These are phyloP conservation scores for Daktulosphaira vitifoliae DNA, from an alignment of 1,140 invertebrate species.

Conservation along the genomic window DNA sequence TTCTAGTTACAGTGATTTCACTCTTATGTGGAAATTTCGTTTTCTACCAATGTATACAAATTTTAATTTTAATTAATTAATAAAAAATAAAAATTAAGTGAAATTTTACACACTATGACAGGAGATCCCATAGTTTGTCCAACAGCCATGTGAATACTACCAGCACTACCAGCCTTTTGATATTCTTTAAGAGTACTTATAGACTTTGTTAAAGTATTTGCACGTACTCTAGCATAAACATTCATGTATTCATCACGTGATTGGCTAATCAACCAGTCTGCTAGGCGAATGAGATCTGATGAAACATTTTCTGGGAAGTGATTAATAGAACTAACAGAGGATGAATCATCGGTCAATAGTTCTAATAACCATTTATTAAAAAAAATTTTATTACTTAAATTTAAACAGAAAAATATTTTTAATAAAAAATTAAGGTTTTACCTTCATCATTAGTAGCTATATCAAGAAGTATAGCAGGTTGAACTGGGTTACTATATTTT, in stretches of 20 bases:
- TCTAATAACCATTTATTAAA: constrained; percentile 37
- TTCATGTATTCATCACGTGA: constrained; percentile 68
- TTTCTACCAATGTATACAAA: constrained; percentile 43
- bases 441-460: constrained; percentile 75
- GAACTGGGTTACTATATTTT: constrained; percentile 75
- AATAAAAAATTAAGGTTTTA: constrained; percentile 16
- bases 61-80: neutral
- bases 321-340: constrained; percentile 46
- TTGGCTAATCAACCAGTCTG: constrained; percentile 73
- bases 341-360: constrained; percentile 45
- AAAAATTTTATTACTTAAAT: constrained; percentile 10
- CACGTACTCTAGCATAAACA: constrained; percentile 69
- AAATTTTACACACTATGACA: constrained; percentile 38
- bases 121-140: constrained; percentile 41
- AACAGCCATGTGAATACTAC: constrained; percentile 34
- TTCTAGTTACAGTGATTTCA: constrained; percentile 48
- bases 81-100: constrained; percentile 7
- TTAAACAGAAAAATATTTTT: neutral
- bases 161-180: constrained; percentile 58
- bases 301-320: constrained; percentile 55
- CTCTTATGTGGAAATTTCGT: constrained; percentile 46
- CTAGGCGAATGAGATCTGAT: constrained; percentile 65
- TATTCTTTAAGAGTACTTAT: constrained; percentile 71
- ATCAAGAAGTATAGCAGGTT: constrained; percentile 75
- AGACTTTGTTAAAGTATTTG: constrained; percentile 64